These are phyloP conservation scores for Yoshiicerus persimilis DNA, from an alignment of 1,140 invertebrate species.

Conservation along the genomic window DNA sequence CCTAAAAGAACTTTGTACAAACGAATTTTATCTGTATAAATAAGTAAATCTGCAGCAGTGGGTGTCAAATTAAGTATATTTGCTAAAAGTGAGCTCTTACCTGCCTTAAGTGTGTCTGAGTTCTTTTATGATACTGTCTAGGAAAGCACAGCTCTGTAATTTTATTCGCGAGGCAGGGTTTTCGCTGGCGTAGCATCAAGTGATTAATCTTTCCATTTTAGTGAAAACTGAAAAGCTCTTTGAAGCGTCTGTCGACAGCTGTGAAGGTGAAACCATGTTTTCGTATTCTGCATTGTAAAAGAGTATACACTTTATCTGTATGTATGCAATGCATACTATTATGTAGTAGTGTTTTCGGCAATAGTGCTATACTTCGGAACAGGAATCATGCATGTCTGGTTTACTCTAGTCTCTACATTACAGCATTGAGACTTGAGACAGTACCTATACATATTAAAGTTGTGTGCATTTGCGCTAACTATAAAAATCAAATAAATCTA, in stretches of 20 bases:
- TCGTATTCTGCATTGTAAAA: not conserved
- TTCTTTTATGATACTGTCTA: not conserved
- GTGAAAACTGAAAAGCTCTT: not conserved
- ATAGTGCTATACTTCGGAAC: not conserved
- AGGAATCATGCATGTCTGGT: not conserved
- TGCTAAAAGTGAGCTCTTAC: not conserved
- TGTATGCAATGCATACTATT: not conserved
- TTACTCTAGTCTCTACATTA: not conserved
- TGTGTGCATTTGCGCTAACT: not conserved
- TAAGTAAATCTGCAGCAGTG: not conserved
- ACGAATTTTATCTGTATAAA: not conserved
- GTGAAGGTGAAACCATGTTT: not conserved
- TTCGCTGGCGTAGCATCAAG: not conserved
- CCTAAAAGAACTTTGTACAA: not conserved
- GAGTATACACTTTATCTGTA: not conserved
- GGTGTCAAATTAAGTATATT: not conserved
- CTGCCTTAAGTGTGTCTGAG: not conserved
- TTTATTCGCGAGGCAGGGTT: not conserved
- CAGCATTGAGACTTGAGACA: too few species aligned
- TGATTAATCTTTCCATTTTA: constrained; percentile 15
- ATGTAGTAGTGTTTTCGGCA: not conserved
- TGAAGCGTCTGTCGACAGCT: not conserved
- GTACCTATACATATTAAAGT: not conserved
- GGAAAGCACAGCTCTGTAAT: not conserved
- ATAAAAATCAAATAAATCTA: not conserved